Evolutionary conservation across 2,113 vertebrate genomes (phyloP).

Genomic region (Pituophis catenifer): DNA sequence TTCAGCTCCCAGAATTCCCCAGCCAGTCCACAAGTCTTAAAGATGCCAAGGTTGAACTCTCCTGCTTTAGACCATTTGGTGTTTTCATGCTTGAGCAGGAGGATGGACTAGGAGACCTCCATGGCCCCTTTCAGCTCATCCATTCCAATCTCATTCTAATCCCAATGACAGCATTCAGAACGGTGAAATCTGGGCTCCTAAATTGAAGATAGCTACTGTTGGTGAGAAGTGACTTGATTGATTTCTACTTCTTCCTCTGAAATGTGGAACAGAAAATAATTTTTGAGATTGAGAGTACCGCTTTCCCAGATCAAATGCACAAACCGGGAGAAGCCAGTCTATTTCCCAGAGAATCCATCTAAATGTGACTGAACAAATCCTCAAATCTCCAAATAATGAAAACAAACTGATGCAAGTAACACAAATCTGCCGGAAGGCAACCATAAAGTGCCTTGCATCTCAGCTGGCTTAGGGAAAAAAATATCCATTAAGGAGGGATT

Average conservation of each 20-base stretch:
- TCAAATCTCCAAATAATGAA: constrained; percentile 75
- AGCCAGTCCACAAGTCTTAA: neutral
- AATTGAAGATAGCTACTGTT: neutral
- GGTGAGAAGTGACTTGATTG: neutral
- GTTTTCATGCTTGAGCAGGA: neutral
- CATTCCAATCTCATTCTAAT: too few species aligned
- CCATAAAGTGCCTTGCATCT: constrained; percentile 67
- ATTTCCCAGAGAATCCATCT: constrained; percentile 56
- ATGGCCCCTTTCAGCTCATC: too few species aligned
- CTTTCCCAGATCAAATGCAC: constrained; percentile 52
- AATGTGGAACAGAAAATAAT: constrained; percentile 31
- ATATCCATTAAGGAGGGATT: constrained; percentile 76
- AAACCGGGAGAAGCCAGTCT: constrained; percentile 54
- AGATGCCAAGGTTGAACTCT: neutral
- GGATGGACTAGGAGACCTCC: too few species aligned
- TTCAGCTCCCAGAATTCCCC: neutral
- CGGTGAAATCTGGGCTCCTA: neutral
- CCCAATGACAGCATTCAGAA: neutral
- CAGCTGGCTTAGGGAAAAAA: constrained; percentile 71
- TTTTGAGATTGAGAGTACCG: constrained; percentile 43
- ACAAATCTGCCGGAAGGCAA: constrained; percentile 69
- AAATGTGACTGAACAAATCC: constrained; percentile 71
- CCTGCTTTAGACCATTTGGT: neutral
- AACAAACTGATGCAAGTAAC: constrained; percentile 74
- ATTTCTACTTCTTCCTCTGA: constrained; percentile 18